Percentiles rank a stretch among this genome's conserved stretches.
Evolutionary conservation across 2,113 vertebrate species (phyloP).

Genomic region (Asarcornis scutulata): DNA sequence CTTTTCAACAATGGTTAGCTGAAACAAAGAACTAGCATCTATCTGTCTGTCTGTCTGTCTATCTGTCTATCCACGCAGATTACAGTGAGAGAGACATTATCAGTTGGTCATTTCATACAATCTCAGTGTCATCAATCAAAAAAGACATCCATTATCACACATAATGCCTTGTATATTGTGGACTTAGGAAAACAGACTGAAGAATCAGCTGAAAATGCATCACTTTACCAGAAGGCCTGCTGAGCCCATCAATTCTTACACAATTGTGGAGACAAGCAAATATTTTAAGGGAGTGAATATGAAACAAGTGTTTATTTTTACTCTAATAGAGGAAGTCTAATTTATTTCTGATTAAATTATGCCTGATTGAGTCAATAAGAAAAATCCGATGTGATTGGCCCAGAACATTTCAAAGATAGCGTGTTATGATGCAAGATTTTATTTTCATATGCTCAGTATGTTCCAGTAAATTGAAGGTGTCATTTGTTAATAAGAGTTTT

Average conservation of each 20-base stretch:
- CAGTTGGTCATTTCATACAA: not conserved
- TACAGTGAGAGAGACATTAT: not conserved
- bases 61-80: not conserved
- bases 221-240: not conserved
- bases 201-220: not conserved
- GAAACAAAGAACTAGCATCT: not conserved
- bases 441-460: not conserved
- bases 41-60: too few relatives aligned
- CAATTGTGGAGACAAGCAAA: not conserved
- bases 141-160: not conserved
- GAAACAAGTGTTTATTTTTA: conserved; percentile 29
- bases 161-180: not conserved
- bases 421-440: conserved; percentile 8
- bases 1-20: not conserved
- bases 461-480: conserved; percentile 21
- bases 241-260: not conserved
- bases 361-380: conserved; percentile 17
- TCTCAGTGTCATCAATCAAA: not conserved
- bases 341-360: conserved; percentile 49
- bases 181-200: not conserved
- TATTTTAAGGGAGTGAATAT: not conserved
- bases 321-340: not conserved
- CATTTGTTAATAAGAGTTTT: conserved; percentile 17
- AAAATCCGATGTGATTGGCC: not conserved
- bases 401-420: not conserved